Conservation (phyloP, 1,140 invertebrate genomes). For the Diachasmimorpha longicaudata region DNA sequence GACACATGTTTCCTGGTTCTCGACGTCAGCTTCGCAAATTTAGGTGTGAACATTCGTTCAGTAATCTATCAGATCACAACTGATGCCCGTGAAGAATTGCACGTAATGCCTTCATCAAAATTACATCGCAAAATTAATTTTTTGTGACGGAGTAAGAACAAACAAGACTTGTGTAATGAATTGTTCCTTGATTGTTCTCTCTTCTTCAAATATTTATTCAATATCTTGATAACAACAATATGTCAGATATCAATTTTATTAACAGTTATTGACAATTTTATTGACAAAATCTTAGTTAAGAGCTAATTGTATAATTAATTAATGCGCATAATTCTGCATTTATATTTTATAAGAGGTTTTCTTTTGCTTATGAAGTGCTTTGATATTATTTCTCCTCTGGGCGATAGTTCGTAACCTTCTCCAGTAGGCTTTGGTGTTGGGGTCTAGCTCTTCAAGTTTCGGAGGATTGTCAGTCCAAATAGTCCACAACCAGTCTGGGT, state of each 20-base stretch:
- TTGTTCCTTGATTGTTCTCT: too few relatives aligned
- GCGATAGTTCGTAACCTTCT: constrained; percentile 68
- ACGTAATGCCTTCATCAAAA: too few relatives aligned
- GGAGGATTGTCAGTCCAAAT: constrained; percentile 69
- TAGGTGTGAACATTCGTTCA: not conserved
- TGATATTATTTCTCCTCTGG: constrained; percentile 67
- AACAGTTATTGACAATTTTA: constrained; percentile 19
- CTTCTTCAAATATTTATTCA: too few relatives aligned
- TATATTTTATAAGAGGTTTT: not conserved
- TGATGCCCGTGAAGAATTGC: too few relatives aligned
- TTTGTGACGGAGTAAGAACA: too few relatives aligned
- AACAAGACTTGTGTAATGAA: too few relatives aligned
- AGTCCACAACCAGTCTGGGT: constrained; percentile 93
- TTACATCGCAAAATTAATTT: too few relatives aligned
- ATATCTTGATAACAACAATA: too few relatives aligned
- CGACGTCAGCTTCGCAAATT: not conserved
- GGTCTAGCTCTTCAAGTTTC: constrained; percentile 78
- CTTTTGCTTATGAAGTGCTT: not conserved
- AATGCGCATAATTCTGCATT: not conserved
- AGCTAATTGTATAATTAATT: not conserved
- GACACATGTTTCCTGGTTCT: not conserved
- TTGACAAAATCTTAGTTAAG: not conserved
- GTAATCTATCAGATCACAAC: too few relatives aligned
- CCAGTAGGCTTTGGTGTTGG: constrained; percentile 84
- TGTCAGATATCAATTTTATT: too few relatives aligned